Evolutionary conservation across 2,113 vertebrate genomes (phyloP).

Genomic region (Vidua macroura): DNA sequence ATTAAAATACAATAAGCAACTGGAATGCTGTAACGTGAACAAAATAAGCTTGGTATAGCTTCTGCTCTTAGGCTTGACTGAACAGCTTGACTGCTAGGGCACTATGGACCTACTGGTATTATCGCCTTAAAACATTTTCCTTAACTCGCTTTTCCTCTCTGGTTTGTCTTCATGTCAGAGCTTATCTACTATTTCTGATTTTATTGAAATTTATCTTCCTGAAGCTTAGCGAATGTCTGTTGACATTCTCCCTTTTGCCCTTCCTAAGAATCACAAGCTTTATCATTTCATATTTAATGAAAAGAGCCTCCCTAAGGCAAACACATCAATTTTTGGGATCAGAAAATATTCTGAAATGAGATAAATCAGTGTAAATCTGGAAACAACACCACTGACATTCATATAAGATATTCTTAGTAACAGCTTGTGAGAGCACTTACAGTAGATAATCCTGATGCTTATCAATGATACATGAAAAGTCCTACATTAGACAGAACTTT

Average conservation of each 20-base stretch:
- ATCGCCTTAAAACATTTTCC: neutral
- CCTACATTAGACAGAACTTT: neutral
- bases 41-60: neutral
- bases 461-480: neutral
- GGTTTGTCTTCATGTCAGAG: neutral
- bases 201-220: neutral
- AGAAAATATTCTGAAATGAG: conserved; percentile 12
- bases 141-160: neutral
- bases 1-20: neutral
- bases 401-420: neutral
- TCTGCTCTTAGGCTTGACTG: neutral
- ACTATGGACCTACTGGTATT: neutral
- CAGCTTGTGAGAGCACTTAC: neutral
- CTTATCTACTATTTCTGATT: conserved; percentile 9
- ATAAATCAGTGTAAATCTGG: neutral
- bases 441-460: neutral
- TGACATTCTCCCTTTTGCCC: neutral
- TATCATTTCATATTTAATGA: conserved; percentile 20
- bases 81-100: neutral
- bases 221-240: neutral
- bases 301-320: conserved; percentile 1
- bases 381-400: neutral
- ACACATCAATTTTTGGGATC: neutral
- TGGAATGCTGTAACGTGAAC: neutral
- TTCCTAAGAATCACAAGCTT: conserved; percentile 1